Percentiles rank a stretch among this genome's conserved stretches.
phyloP scores from a whole-genome alignment of 2,888 invertebrate genomes.

The Ichneumoninae sp. region DNA sequence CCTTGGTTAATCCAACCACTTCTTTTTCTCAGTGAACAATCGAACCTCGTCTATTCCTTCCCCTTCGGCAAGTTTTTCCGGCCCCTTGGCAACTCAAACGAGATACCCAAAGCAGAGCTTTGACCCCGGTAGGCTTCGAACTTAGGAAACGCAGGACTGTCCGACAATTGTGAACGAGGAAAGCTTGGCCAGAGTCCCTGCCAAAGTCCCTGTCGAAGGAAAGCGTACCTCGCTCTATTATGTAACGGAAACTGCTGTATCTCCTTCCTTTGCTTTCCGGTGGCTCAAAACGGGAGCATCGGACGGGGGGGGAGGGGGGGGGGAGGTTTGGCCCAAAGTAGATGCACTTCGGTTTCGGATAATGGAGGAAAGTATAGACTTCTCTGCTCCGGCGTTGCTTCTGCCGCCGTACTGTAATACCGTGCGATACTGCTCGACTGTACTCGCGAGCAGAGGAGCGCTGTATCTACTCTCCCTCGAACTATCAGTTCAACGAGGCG shows the following conservation, averaged over 20 bases:
- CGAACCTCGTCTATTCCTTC: not conserved
- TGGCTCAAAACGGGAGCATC: constrained; percentile 20
- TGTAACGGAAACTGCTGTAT: constrained; percentile 32
- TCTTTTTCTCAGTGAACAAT: not conserved
- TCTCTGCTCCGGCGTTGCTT: constrained; percentile 26
- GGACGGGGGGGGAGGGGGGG: constrained; percentile 9
- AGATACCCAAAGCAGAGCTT: not conserved
- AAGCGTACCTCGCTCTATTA: constrained; percentile 45
- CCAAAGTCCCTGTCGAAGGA: not conserved
- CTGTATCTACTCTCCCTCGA: constrained; percentile 21
- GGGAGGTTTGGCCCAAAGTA: constrained; percentile 52
- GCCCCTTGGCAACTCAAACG: not conserved
- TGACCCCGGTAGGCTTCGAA: not conserved
- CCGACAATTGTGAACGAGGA: not conserved
- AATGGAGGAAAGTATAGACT: constrained; percentile 60
- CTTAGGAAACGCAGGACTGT: not conserved
- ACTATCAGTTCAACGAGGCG: constrained; percentile 63
- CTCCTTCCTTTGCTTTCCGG: constrained; percentile 22
- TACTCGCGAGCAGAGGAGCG: constrained; percentile 37
- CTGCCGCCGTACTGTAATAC: constrained; percentile 34
- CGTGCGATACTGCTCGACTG: constrained; percentile 1
- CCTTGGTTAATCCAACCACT: no score
- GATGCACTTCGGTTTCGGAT: constrained; percentile 62
- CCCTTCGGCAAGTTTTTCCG: not conserved
- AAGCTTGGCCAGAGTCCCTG: not conserved